Evolutionary conservation across 2,113 vertebrate species (phyloP).

Genomic region (Phaethon lepturus): DNA sequence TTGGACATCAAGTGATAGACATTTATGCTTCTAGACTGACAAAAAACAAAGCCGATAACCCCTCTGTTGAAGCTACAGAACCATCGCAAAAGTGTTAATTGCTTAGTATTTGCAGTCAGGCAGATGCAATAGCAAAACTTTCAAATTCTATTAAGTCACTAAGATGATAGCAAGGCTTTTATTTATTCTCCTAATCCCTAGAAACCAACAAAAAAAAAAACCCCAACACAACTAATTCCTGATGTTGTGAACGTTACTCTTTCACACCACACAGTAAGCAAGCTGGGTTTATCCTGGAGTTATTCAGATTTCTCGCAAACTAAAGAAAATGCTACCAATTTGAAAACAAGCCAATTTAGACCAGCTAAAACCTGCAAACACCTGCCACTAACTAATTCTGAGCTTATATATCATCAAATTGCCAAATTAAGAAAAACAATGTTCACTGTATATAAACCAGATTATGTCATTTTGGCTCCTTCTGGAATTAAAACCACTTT

Average conservation of each 20-base stretch:
- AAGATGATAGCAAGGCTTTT: not conserved
- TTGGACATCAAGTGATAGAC: not conserved
- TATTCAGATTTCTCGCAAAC: not conserved
- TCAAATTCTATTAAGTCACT: not conserved
- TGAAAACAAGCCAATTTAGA: not conserved
- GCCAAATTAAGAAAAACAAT: not conserved
- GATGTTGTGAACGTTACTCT: not conserved
- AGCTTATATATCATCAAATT: not conserved
- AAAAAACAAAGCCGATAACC: not conserved
- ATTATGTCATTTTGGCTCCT: not conserved
- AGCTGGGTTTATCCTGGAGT: not conserved
- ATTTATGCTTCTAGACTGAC: not conserved
- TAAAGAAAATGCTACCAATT: not conserved
- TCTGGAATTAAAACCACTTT: not conserved
- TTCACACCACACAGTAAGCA: not conserved
- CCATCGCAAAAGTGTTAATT: not conserved
- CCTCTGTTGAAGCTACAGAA: not conserved
- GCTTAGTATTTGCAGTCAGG: not conserved
- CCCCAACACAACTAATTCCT: not conserved
- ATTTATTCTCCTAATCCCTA: not conserved
- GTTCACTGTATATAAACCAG: not conserved
- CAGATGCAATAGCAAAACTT: not conserved
- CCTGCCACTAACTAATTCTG: not conserved
- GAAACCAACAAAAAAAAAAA: not conserved
- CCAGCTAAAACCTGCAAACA: not conserved